Evolutionary conservation across 2,797 vertebrate genomes (phyloP), one percentile per base, ranked within the genome.

Genomic region (Peromyscus attwateri): DNA sequence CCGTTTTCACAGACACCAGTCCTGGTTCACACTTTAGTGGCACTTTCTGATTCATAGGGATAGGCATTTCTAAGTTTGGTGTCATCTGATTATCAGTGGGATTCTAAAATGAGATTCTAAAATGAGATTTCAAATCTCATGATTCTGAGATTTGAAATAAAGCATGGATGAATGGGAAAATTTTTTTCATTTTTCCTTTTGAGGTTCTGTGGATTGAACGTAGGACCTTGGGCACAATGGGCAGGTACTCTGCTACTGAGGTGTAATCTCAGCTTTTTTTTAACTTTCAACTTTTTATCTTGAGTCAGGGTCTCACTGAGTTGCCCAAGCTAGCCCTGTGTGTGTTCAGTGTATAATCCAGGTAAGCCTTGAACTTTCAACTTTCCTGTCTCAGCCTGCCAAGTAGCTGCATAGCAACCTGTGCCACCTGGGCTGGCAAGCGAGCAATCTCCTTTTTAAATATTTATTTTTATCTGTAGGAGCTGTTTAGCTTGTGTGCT

Each of bases 111-210:
- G n/a, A n/a, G n/a, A n/a, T n/a, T n/a, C n/a, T n/a, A n/a, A n/a
- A n/a, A n/a, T n/a, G n/a, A n/a, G n/a, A n/a, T n/a, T n/a, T n/a
- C n/a, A n/a, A n/a, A n/a, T n/a, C n/a, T n/a, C n/a, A n/a, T n/a
- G n/a, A n/a, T n/a, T n/a, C 84, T 96, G 92, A 96, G 91, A 57
- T 94, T 62, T 95, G 87, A 34, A 94, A 94, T 97, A 76, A 76
- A 77, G 0, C 0, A 13, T 89, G 64, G 6, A 68, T 95, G 68
- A 12, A 71, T 94, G 17, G 49, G 49, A n/a, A n/a, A n/a, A n/a
- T n/a, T n/a, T n/a, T n/a, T 49, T 52, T 52, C 23, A 64, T 46
- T 43, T 80, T 31, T 43, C 27, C 6, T 82, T 43, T 43, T 29
- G 8, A 64, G 27, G 25, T 46, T 64, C 27, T 66, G 37, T 3